These are phyloP conservation scores for Poecilia gillii DNA, from an alignment of 2,797 vertebrate genomes.

Conservation along the genomic window DNA sequence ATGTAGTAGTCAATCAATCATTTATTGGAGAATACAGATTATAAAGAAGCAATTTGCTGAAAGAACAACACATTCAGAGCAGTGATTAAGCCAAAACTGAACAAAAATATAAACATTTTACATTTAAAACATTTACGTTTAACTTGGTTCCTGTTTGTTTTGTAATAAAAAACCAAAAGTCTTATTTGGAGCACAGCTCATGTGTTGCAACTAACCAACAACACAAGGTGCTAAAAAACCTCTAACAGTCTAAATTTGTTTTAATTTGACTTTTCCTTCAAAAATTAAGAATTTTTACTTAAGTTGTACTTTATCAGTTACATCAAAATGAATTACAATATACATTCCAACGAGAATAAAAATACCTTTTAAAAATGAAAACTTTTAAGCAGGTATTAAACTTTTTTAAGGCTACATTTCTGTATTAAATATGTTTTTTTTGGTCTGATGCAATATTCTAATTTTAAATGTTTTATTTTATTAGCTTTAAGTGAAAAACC, in stretches of 20 bases:
- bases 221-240: neutral
- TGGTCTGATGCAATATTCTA: neutral
- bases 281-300: neutral
- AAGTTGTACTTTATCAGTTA: neutral
- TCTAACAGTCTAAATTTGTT: neutral
- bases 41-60: too few relatives aligned
- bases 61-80: too few relatives aligned
- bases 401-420: neutral
- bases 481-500: neutral
- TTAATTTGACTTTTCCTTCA: neutral
- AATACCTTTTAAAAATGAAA: neutral
- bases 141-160: neutral
- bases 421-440: neutral
- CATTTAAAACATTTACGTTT: neutral
- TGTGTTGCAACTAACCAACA: neutral
- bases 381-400: neutral
- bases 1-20: too few relatives aligned
- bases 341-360: neutral
- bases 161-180: neutral
- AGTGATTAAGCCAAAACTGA: neutral
- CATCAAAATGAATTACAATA: neutral
- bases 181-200: neutral
- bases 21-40: too few relatives aligned
- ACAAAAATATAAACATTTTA: neutral
- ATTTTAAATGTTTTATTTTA: neutral